Conservation (phyloP, 2,113 vertebrate species). For the Lagopus muta region DNA sequence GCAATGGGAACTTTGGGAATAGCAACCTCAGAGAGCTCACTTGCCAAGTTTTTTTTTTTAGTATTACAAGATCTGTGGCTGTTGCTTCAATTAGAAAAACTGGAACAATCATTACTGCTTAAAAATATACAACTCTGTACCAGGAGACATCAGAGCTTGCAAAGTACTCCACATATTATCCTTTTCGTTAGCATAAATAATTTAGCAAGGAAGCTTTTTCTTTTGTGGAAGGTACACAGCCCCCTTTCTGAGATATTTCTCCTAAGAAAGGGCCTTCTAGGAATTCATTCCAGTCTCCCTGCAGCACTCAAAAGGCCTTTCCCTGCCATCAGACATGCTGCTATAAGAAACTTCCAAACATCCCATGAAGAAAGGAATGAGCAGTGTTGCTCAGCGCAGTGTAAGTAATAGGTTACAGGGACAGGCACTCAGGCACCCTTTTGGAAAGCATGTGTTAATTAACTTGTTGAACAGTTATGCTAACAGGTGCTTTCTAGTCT, state of each 20-base stretch:
- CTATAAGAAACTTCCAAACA: not conserved
- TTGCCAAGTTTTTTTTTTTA: not conserved
- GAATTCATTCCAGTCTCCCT: not conserved
- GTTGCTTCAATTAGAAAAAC: conserved; percentile 31
- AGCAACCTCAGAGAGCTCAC: not conserved
- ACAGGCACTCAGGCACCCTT: not conserved
- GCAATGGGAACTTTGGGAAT: conserved; percentile 14
- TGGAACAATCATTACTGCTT: not conserved
- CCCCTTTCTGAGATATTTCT: not conserved
- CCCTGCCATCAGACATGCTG: not conserved
- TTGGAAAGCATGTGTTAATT: not conserved
- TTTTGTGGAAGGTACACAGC: not conserved
- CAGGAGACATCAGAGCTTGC: not conserved
- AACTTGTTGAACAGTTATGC: not conserved
- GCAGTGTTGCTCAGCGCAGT: not conserved
- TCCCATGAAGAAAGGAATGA: not conserved
- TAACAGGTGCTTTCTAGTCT: not conserved
- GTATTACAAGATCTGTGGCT: not conserved
- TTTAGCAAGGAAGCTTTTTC: not conserved
- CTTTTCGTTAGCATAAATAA: not conserved
- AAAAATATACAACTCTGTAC: not conserved
- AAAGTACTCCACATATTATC: not conserved
- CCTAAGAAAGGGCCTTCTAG: not conserved
- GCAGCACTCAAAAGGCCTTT: not conserved
- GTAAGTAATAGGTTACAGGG: not conserved